These are phyloP conservation scores for Tenualosa thibaudeaui DNA, from an alignment of 2,797 vertebrate genomes.

Conservation along the genomic window DNA sequence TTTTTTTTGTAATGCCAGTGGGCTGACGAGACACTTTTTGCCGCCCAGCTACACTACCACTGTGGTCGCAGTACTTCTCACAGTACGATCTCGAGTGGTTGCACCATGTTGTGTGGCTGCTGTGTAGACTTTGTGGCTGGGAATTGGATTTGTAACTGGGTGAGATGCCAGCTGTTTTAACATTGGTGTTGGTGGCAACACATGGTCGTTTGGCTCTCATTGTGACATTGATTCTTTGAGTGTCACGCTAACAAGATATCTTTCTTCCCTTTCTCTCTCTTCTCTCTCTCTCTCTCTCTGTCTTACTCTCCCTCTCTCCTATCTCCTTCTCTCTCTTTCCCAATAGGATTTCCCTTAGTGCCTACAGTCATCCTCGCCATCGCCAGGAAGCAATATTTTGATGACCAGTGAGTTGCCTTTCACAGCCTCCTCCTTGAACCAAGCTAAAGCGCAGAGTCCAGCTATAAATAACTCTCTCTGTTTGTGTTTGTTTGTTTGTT, in stretches of 20 bases:
- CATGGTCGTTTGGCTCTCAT: not conserved
- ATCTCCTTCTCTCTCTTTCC: slow-evolving; percentile 31
- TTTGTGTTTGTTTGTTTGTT: slow-evolving; percentile 50
- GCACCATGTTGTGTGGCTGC: not conserved
- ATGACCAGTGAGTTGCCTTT: slow-evolving; percentile 92
- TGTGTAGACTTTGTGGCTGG: not conserved
- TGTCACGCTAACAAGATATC: slow-evolving; percentile 7
- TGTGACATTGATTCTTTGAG: slow-evolving; percentile 1
- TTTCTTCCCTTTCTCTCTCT: no score
- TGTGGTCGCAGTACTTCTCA: not conserved
- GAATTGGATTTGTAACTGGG: not conserved
- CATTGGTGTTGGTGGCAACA: not conserved
- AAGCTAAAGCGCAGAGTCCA: slow-evolving; percentile 8
- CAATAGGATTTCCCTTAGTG: slow-evolving; percentile 90
- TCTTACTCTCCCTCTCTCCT: not conserved
- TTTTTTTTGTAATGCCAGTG: not conserved
- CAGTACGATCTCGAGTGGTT: not conserved
- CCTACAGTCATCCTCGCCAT: slow-evolving; percentile 92
- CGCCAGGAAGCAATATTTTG: slow-evolving; percentile 90
- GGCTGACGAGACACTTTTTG: not conserved
- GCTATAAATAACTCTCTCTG: not conserved
- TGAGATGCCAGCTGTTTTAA: not conserved
- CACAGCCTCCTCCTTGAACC: slow-evolving; percentile 53
- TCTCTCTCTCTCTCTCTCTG: not conserved
- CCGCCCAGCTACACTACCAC: not conserved